A percentile compares a stretch with the other conserved stretches of the same genome.
phyloP scores from a whole-genome alignment of 2,888 invertebrate genomes.

The Epicampocera succincta region DNA sequence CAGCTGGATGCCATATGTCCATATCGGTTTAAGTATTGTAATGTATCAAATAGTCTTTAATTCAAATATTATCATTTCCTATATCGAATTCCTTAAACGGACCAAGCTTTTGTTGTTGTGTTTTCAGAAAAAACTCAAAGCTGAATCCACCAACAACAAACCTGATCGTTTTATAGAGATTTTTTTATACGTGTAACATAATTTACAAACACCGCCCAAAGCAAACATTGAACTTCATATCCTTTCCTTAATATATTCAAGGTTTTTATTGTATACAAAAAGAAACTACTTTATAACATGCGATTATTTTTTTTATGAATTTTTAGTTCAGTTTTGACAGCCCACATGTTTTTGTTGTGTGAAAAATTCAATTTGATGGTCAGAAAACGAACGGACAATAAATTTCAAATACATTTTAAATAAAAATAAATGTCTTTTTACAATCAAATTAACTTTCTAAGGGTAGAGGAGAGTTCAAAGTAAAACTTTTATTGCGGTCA shows the following conservation, averaged over 20 bases:
- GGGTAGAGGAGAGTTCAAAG: slow-evolving; percentile 65
- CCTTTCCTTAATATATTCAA: background rate
- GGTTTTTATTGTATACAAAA: no score
- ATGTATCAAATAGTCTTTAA: no score
- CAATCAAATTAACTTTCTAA: slow-evolving; percentile 47
- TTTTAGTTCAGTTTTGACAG: background rate
- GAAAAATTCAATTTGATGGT: slow-evolving; percentile 15
- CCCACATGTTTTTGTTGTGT: slow-evolving; percentile 30
- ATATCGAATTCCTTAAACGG: no score
- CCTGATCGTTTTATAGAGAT: no score
- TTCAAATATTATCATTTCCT: no score
- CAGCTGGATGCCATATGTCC: no score
- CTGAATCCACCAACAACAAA: no score
- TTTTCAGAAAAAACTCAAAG: no score
- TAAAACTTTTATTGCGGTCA: slow-evolving; percentile 32
- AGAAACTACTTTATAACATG: slow-evolving; percentile 45
- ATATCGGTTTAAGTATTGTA: no score
- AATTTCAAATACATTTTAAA: slow-evolving; percentile 24
- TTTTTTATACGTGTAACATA: no score
- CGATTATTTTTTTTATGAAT: slow-evolving; percentile 38
- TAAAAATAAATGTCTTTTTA: slow-evolving; percentile 14
- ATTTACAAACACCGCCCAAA: background rate
- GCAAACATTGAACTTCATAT: slow-evolving; percentile 13
- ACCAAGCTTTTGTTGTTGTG: no score
- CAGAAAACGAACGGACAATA: slow-evolving; percentile 9